A percentile compares a stretch with the other conserved stretches of the same genome.
phyloP scores from a whole-genome alignment of 2,797 vertebrate species.

The Myoxocephalus aenaeus region DNA sequence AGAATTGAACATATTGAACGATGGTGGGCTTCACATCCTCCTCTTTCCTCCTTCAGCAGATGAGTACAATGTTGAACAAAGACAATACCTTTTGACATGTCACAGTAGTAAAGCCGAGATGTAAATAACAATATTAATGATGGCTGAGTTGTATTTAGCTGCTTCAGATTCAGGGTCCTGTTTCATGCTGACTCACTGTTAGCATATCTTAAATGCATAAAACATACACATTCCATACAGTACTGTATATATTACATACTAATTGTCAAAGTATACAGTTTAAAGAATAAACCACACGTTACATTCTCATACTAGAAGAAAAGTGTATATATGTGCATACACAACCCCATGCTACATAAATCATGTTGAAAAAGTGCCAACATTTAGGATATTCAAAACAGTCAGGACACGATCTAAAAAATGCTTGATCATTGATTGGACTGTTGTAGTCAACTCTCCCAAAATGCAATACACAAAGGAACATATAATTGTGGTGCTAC shows the following conservation, averaged over 20 bases:
- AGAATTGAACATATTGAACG: neutral
- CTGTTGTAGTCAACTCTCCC: neutral
- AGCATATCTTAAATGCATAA: neutral
- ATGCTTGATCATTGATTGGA: neutral
- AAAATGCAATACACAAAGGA: neutral
- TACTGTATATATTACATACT: neutral
- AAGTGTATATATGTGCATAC: neutral
- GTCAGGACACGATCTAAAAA: neutral
- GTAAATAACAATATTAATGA: neutral
- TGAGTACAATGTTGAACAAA: no score
- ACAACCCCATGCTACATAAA: neutral
- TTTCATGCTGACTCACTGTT: neutral
- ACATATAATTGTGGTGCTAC: fast-evolving
- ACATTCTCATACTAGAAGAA: neutral
- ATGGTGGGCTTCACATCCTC: neutral
- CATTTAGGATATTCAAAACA: neutral
- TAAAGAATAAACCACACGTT: neutral
- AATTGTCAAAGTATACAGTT: neutral
- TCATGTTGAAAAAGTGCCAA: no score
- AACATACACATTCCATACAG: neutral
- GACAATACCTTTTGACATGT: no score
- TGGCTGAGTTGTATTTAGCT: neutral
- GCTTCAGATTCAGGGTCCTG: neutral
- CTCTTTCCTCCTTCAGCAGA: neutral
- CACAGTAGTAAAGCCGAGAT: neutral